Percentiles rank a stretch among this genome's conserved stretches.
These are phyloP conservation scores for Agrypnus murinus DNA, from an alignment of 2,888 invertebrate species.

Conservation along the genomic window DNA sequence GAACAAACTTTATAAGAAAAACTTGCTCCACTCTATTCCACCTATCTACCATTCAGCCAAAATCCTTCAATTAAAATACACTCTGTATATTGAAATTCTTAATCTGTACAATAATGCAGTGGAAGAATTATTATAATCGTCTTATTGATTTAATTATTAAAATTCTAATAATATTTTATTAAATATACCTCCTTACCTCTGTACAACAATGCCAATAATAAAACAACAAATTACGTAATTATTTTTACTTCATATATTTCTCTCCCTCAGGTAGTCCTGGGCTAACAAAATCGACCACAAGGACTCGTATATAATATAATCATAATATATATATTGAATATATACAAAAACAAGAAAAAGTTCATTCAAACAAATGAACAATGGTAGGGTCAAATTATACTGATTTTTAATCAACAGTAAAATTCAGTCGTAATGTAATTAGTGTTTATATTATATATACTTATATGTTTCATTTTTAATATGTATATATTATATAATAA, in stretches of 20 bases:
- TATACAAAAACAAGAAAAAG: conserved; percentile 50
- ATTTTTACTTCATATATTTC: conserved; percentile 67
- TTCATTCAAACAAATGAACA: conserved; percentile 51
- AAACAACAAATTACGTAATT: conserved; percentile 6
- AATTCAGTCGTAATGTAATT: conserved; percentile 44
- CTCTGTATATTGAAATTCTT: no score
- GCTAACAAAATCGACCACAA: conserved; percentile 71
- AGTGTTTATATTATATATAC: conserved; percentile 26
- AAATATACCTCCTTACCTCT: no score
- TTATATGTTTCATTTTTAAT: conserved; percentile 21
- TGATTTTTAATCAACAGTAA: conserved; percentile 39
- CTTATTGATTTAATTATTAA: no score
- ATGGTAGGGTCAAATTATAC: conserved; percentile 46
- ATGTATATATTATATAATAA: conserved; percentile 43
- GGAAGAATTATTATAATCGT: no score
- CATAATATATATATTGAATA: conserved; percentile 53
- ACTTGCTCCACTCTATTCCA: no score
- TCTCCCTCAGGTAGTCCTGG: conserved; percentile 72
- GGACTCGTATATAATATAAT: conserved; percentile 63
- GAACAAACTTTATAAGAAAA: no score
- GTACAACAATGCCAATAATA: no score
- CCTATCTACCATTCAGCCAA: no score
- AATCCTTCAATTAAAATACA: no score
- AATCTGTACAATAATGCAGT: no score
- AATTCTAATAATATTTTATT: no score